Percentiles rank a stretch among this genome's conserved stretches.
Conservation (phyloP, 2,113 vertebrate species). For the Ramphastos sulfuratus region DNA sequence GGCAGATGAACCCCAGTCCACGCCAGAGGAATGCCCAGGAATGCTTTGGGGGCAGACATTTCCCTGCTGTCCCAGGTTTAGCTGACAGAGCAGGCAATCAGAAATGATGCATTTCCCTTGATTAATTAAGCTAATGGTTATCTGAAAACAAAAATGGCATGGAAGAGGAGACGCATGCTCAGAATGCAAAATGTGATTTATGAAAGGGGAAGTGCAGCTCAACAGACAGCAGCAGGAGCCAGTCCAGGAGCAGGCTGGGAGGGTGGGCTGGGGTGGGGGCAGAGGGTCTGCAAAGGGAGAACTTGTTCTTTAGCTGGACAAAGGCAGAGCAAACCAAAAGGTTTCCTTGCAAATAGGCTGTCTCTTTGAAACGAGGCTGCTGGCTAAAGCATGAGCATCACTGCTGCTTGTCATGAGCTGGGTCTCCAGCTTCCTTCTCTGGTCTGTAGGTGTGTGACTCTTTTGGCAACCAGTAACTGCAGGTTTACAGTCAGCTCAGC, state of each 20-base stretch:
- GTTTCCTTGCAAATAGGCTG: rapidly evolving
- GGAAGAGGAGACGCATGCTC: conserved; percentile 58
- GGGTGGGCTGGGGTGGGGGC: neutral
- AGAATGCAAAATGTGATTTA: conserved; percentile 38
- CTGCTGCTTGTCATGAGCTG: neutral
- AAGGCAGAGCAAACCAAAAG: neutral
- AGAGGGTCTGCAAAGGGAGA: neutral
- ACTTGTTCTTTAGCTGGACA: neutral
- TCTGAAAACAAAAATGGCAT: conserved; percentile 63
- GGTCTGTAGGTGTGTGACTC: neutral
- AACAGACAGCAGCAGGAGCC: conserved; percentile 4
- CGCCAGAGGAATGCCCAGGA: rapidly evolving
- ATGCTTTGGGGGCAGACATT: neutral
- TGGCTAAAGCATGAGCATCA: neutral
- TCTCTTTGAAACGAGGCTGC: neutral
- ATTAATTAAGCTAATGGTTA: conserved; percentile 66
- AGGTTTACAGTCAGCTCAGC: neutral
- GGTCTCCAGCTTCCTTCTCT: neutral
- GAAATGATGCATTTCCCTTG: conserved; percentile 13
- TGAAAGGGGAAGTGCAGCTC: conserved; percentile 53
- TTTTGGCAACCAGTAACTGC: neutral
- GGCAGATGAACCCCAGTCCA: neutral
- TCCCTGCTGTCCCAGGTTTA: neutral
- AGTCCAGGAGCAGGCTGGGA: neutral
- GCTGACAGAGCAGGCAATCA: neutral